These are phyloP conservation scores for Camptogramma bilineatum DNA, from an alignment of 2,888 invertebrate species.

Conservation along the genomic window DNA sequence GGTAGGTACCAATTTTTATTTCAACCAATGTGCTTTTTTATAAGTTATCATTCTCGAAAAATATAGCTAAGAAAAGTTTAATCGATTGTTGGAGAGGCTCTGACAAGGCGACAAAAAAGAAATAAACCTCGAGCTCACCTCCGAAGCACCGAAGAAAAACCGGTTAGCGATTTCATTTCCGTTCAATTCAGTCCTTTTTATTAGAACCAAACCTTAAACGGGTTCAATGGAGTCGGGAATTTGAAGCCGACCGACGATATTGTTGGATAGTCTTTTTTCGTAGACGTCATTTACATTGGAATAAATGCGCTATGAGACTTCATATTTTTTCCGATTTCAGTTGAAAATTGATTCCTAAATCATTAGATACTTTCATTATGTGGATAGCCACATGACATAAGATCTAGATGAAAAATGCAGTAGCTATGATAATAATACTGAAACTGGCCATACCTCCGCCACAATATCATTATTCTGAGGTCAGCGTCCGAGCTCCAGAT, in stretches of 20 bases:
- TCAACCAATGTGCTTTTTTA: constrained; percentile 4
- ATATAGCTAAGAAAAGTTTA: constrained; percentile 32
- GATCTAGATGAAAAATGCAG: neutral
- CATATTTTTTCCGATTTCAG: neutral
- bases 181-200: constrained; percentile 81
- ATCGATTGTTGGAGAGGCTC: constrained; percentile 48
- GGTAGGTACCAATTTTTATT: neutral
- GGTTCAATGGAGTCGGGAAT: constrained; percentile 69
- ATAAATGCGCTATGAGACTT: constrained; percentile 15
- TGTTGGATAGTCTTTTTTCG: constrained; percentile 39
- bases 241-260: constrained; percentile 39
- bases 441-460: constrained; percentile 5
- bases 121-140: constrained; percentile 62
- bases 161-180: constrained; percentile 83
- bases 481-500: constrained; percentile 13
- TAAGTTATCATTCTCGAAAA: constrained; percentile 2
- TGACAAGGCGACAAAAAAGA: constrained; percentile 63
- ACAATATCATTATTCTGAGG: constrained; percentile 9
- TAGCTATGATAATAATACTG: constrained; percentile 1
- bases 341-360: neutral
- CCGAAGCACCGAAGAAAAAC: constrained; percentile 71
- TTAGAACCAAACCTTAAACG: constrained; percentile 73
- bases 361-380: neutral
- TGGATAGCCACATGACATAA: neutral
- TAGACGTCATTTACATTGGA: constrained; percentile 27